phyloP scores from a whole-genome alignment of 2,113 vertebrate species.

The Uropsilus gracilis region DNA sequence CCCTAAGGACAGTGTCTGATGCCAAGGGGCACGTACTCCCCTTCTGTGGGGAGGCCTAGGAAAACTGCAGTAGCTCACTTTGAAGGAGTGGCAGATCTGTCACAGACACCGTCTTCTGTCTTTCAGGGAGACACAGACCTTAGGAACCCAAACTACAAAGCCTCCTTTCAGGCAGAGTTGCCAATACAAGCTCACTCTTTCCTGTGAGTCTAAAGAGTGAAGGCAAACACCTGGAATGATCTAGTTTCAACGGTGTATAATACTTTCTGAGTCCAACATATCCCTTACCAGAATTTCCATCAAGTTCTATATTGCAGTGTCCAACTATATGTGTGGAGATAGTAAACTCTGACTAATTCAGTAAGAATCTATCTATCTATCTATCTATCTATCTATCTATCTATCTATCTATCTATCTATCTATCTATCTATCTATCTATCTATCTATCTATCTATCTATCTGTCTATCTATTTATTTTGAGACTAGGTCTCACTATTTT shows the following conservation, averaged over 20 bases:
- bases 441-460: too few species aligned
- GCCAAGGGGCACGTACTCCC: too few species aligned
- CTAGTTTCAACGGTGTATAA: not conserved
- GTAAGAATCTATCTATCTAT: not conserved
- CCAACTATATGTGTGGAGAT: not conserved
- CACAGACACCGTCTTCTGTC: not conserved
- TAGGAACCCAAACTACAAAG: not conserved
- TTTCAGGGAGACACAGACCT: not conserved
- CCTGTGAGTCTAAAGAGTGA: not conserved
- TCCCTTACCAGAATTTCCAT: not conserved
- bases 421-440: too few species aligned
- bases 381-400: too few species aligned
- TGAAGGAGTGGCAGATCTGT: not conserved
- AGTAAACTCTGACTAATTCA: not conserved
- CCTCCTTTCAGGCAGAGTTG: not conserved
- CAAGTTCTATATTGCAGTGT: not conserved
- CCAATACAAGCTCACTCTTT: not conserved
- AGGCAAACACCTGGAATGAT: not conserved
- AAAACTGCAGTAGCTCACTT: not conserved
- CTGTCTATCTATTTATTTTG: too few species aligned
- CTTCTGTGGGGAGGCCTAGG: not conserved
- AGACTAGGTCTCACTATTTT: too few species aligned
- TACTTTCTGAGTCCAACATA: not conserved
- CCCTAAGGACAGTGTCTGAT: not conserved
- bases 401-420: too few species aligned